Evolutionary conservation across 92 coral and sea anemone genomes (phyloP), one percentile per base, ranked within the genome.

Genomic region (Isaurus tuberculatus): DNA sequence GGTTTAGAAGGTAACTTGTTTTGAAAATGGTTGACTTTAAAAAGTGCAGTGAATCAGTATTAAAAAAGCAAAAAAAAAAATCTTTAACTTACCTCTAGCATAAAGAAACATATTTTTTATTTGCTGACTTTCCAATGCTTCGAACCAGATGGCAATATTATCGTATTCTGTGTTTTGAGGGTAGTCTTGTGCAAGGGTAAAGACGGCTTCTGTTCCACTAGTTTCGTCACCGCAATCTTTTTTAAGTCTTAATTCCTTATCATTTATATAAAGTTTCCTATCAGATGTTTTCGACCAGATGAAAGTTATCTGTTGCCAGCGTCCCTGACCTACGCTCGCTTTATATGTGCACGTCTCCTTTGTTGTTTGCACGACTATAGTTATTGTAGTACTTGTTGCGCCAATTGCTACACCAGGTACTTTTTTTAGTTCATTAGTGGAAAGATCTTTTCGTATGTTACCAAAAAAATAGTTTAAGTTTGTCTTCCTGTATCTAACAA

Each of bases 91-190:
- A 75, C 81, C 49, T 57, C 51, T 33, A 13, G 81, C 68, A 36
- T 75, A 75, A 2, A 22, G 5, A 25, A 9, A 6, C 15, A 77
- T 77, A 22, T 57, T 58, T 40, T 58, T 0, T 32, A 33, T 60
- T 22, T 77, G 51, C 27, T 32, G 0, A 0, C 36, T 2, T 42
- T 33, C 5, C 57, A 58, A 3, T 11, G 11, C 19, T 67, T 40
- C 31, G 25, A 34, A 57, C 82, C 82, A 77, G 53, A 77, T 34
- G 53, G 70, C 82, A 29, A 77, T 60, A 29, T 77, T 77, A 26
- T 77, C 82, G 46, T 58, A 77, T 5, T 58, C 69, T 29, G 68
- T 61, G 36, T 60, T 34, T 28, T 77, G 82, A 14, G 31, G 23
- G 55, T 22, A 20, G 34, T 15, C 7, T 48, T 7, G 36, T 10